Evolutionary conservation across 2,113 vertebrate genomes (phyloP), one percentile per base, ranked within the genome.

Genomic region (Aptenodytes patagonicus): DNA sequence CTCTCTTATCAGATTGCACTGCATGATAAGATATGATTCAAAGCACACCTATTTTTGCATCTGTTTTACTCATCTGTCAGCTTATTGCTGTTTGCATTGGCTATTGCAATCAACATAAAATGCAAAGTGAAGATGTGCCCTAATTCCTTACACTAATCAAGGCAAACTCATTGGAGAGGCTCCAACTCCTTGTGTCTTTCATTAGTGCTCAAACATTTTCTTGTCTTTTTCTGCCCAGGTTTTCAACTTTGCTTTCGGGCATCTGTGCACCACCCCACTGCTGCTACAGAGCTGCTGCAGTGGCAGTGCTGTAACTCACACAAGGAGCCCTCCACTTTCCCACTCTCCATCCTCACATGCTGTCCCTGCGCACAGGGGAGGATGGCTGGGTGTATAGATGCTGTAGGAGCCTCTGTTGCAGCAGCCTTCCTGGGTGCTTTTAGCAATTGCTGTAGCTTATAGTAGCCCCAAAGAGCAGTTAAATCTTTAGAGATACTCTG

Each of bases 181-280:
- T 7, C 5, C 3, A 7, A 0, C 17, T 89, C 24, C 20, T 65
- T 44, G 7, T n/a, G n/a, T n/a, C n/a, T n/a, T n/a, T 31, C 11
- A 26, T 49, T 60, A 47, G 10, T 29, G 17, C 29, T 46, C 6
- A 66, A 44, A 12, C 3, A 14, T 19, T 72, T 55, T 49, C n/a
- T 81, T 1, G 2, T 16, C 13, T 24, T 90, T 72, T 85, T 55
- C 52, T 90, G 22, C 11, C 11, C 32, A 69, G 26, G 16, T 79
- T 88, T 75, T 26, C 16, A 47, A 7, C 22, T 70, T 73, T 17
- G 31, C 2, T 29, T 76, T 58, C 2, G 3, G 46, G 65, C 34
- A 81, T 9, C 8, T 0, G 0, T 52, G 64, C 6, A 38, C 21
- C 17, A 47, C 55, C 9, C 10, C 34, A 28, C 38, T 47, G 29